Base-by-base conservation (phyloP, 2,888 invertebrate species). In the Lamellibrachia satsuma region DNA sequence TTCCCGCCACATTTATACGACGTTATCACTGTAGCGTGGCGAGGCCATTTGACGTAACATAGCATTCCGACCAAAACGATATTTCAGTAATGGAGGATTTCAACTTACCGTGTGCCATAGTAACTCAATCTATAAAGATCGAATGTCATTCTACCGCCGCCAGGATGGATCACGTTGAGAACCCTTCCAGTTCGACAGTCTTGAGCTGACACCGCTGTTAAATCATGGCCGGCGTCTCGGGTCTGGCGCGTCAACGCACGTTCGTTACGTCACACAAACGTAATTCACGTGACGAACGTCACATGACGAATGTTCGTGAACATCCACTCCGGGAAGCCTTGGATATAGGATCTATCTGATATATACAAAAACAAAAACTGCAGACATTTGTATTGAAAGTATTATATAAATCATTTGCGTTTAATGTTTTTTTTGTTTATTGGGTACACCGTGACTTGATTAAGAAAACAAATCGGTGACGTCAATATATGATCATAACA, bases 81-180 rank as follows among this genome's bases (percentile, higher is more conserved):
- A 75, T 75, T n/a, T 75, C 75, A n/a, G 15, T 75, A 22, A 75
- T 75, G 22, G n/a, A 75, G 22, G 75, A n/a, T 75, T 3, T 75
- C 75, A 22, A n/a, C 75, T 75, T 75, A 75, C 75, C 75, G 15
- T 15, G 75, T 22, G 22, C 75, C 75, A 75, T 75, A 75, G 22
- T 75, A 75, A 75, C 75, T 75, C 75, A 15, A 75, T n/a, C 11
- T 15, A n/a, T 6, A 75, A 6, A 75, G 22, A n/a, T 75, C 22
- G 75, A 75, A 75, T 75, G 75, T 75, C 75, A 75, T 75, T 75
- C 15, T 75, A 75, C 75, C n/a, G 75, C 75, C 75, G 75, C 75
- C n/a, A 75, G 6, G 75, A 75, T 15, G 6, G 22, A 75, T 22
- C 22, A 75, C 75, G 3, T 6, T 75, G 75, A 75, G 15, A 75